Evolutionary conservation across 2,113 vertebrate genomes (phyloP).

Genomic region (Stigmatopora argus): DNA sequence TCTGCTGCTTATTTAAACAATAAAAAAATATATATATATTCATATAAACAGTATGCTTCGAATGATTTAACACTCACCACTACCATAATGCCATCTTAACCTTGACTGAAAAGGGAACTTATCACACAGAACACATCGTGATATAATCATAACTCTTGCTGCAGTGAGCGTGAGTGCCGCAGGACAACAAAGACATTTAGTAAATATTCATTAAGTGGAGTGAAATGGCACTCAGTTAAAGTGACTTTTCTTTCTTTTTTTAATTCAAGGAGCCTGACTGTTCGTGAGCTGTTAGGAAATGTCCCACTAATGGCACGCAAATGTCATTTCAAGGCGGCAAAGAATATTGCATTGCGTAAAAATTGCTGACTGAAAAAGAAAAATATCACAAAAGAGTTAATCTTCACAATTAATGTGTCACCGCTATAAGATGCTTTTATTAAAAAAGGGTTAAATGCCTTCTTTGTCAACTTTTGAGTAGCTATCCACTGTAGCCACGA

Average conservation of each 20-base stretch:
- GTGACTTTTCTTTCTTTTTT: background rate
- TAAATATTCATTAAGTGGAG: background rate
- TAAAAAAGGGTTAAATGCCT: background rate
- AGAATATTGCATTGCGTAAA: background rate
- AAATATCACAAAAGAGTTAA: background rate
- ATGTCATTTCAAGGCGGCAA: conserved; percentile 2
- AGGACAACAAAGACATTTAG: conserved; percentile 1
- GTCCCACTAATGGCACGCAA: background rate
- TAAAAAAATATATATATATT: background rate
- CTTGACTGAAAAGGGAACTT: background rate
- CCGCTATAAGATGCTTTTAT: background rate
- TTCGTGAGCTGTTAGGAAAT: background rate
- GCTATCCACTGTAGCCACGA: too few species aligned
- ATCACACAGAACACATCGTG: background rate
- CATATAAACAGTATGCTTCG: background rate
- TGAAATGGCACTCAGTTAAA: background rate
- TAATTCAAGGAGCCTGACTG: background rate
- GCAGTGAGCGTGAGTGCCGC: background rate
- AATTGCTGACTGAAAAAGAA: background rate
- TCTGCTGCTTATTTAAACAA: background rate
- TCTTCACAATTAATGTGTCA: background rate
- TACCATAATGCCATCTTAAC: background rate
- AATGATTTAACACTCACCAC: background rate
- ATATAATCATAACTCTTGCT: background rate
- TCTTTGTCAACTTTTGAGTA: too few species aligned